Evolutionary conservation across 2,797 vertebrate species (phyloP), one percentile per base, ranked within the genome.

Genomic region (Lophius americanus): DNA sequence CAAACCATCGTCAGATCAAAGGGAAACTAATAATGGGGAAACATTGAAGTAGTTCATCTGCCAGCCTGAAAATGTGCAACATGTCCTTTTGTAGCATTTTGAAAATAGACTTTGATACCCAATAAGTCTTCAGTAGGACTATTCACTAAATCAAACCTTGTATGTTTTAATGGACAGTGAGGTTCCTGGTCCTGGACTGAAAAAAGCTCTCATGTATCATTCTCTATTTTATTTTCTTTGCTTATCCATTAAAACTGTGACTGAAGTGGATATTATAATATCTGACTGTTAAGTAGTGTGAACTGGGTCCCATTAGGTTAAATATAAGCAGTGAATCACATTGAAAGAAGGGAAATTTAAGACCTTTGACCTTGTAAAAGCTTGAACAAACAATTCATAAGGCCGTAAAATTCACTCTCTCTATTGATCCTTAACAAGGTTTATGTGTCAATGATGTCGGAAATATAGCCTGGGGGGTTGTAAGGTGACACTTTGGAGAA

Each of bases 11-110:
- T 62, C 73, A 76, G 46, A 86, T 84, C 85, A 82, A 79, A 84
- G 79, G 49, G 60, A 78, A 80, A 72, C 72, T 78, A 80, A 87
- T 86, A 85, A 86, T 81, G 79, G 76, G 53, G 37, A 39, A 72
- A 32, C 43, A 13, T 42, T 53, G 42, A 70, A 79, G 65, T 35
- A 7, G 13, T 72, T 81, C 51, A 68, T 78, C 70, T 65, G 70
- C 72, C 64, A 60, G 51, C 54, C 41, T 50, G 58, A 59, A 62
- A 70, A 79, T 49, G 33, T 38, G 47, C 55, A 58, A 2, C 9
- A 12, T 50, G 49, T 78, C 51, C 54, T 53, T 1, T 44, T 57
- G 65, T 47, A 62, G 62, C 46, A 46, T 61, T 60, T 64, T 44
- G 7, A 44, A 65, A 52, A 58, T 4, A 5, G 37, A 6, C 5